Evolutionary conservation across 2,888 invertebrate genomes (phyloP).

Genomic region (Brenthis daphne): DNA sequence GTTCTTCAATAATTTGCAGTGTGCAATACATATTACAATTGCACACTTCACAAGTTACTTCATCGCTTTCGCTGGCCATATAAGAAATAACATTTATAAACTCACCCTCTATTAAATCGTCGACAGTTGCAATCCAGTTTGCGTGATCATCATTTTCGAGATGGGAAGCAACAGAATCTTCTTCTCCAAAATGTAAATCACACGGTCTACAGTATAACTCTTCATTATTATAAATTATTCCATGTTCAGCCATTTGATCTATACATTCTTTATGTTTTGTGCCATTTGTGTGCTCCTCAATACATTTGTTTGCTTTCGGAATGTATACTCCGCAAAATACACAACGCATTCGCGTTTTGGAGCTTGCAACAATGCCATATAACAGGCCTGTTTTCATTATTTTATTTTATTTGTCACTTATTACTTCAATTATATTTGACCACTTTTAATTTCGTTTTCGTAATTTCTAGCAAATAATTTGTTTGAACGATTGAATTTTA

Average conservation of each 20-base stretch:
- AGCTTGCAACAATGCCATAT: conserved; percentile 59
- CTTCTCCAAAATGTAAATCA: conserved; percentile 49
- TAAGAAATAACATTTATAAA: conserved; percentile 58
- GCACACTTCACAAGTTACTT: conserved; percentile 60
- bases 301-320: conserved; percentile 65
- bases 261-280: conserved; percentile 63
- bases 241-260: conserved; percentile 59
- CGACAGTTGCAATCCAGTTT: conserved; percentile 60
- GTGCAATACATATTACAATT: conserved; percentile 50
- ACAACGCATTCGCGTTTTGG: conserved; percentile 65
- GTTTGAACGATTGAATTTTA: conserved; percentile 30
- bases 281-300: conserved; percentile 65
- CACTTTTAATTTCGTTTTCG: conserved; percentile 36
- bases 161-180: conserved; percentile 57
- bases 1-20: conserved; percentile 54
- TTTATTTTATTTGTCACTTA: conserved; percentile 31
- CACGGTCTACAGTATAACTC: conserved; percentile 61
- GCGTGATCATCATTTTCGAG: conserved; percentile 57
- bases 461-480: conserved; percentile 34
- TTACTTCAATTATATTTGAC: conserved; percentile 11
- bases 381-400: conserved; percentile 60
- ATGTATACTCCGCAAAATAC: conserved; percentile 64
- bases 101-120: conserved; percentile 62
- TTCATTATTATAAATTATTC: conserved; percentile 51
- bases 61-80: conserved; percentile 55